phyloP scores from a whole-genome alignment of 2,888 invertebrate genomes.

The Sminthurides aquaticus region DNA sequence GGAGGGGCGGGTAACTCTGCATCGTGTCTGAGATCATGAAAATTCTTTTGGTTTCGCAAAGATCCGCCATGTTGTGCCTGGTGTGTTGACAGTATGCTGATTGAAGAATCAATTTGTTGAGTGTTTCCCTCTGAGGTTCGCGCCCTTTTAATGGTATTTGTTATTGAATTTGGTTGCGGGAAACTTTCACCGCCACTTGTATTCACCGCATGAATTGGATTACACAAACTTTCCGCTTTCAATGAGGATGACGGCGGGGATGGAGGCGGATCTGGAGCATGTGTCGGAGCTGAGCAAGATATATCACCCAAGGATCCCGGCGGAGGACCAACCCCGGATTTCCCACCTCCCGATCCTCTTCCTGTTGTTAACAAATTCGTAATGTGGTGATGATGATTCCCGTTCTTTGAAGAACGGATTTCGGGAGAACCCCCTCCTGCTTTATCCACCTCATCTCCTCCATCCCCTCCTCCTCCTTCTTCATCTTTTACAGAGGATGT shows the following conservation, averaged over 20 bases:
- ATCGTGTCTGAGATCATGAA: slow-evolving; percentile 1
- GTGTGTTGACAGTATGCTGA: no score
- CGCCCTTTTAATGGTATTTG: not conserved
- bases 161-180: not conserved
- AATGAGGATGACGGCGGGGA: slow-evolving; percentile 12
- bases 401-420: not conserved
- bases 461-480: not conserved
- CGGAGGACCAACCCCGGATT: not conserved
- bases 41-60: not conserved
- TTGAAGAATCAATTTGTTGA: slow-evolving; percentile 20
- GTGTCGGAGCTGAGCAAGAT: slow-evolving; percentile 17
- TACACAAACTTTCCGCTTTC: slow-evolving; percentile 17
- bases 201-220: slow-evolving; percentile 16
- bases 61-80: not conserved
- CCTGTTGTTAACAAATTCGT: not conserved
- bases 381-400: not conserved
- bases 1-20: not conserved
- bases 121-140: slow-evolving; percentile 1
- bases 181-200: not conserved
- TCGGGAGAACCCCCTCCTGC: not conserved
- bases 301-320: not conserved
- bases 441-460: not conserved
- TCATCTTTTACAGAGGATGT: not conserved
- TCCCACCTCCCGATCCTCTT: not conserved
- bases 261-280: slow-evolving; percentile 15